Percentiles rank a stretch among this genome's conserved stretches.
phyloP scores from a whole-genome alignment of 2,113 vertebrate species.

The Microcebus lehilahytsara region DNA sequence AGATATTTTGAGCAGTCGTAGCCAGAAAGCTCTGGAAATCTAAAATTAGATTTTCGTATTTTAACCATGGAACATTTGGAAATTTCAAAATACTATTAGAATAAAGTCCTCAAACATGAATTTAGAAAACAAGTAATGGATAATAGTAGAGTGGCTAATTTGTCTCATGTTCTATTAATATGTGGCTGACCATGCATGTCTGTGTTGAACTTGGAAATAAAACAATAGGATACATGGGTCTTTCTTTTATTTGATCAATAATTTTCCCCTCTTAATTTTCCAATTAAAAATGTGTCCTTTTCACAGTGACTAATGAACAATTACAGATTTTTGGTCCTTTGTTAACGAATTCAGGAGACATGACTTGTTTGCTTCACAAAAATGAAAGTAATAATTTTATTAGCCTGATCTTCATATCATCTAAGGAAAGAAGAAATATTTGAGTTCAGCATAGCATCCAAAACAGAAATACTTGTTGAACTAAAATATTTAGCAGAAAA shows the following conservation, averaged over 20 bases:
- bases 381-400: slow-evolving; percentile 13
- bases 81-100: neutral
- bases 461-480: neutral
- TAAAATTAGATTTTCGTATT: neutral
- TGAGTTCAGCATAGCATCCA: neutral
- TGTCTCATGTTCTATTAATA: neutral
- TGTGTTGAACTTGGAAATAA: neutral
- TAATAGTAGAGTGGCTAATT: neutral
- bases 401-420: neutral
- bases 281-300: neutral
- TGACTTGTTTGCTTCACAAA: neutral
- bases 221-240: neutral
- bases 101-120: neutral
- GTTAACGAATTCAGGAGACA: neutral
- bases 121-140: neutral
- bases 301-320: neutral
- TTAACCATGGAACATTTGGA: neutral
- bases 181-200: neutral
- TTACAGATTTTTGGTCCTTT: neutral
- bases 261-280: neutral
- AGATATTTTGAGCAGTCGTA: neutral
- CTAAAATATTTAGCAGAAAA: slow-evolving; percentile 34
- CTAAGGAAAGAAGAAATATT: neutral
- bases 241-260: neutral
- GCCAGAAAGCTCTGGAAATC: neutral